phyloP scores from a whole-genome alignment of 2,797 vertebrate species.

The Diglossa cyanea region DNA sequence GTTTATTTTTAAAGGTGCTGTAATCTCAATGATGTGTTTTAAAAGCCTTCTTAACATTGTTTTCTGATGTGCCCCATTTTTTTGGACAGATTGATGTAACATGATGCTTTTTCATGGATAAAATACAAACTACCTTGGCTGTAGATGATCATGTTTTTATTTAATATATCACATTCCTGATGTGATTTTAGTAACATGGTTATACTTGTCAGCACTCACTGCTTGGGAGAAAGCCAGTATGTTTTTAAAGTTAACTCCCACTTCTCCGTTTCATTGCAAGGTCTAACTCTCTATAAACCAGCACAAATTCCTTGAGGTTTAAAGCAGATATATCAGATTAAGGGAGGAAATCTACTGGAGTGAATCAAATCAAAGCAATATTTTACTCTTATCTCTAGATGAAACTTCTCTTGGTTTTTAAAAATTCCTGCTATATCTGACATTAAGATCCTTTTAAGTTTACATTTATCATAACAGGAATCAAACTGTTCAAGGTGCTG shows the following conservation, averaged over 20 bases:
- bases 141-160: conserved; percentile 48
- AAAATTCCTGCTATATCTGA: conserved; percentile 3
- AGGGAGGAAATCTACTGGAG: not conserved
- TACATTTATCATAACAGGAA: not conserved
- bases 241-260: conserved; percentile 61
- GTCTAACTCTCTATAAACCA: not conserved
- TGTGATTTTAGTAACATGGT: conserved; percentile 71
- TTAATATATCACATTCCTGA: conserved; percentile 70
- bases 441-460: not conserved
- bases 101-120: conserved; percentile 53
- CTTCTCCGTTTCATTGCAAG: conserved; percentile 22
- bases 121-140: conserved; percentile 56
- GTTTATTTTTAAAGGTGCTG: conserved; percentile 81
- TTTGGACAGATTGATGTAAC: conserved; percentile 59
- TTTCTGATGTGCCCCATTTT: conserved; percentile 64
- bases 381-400: not conserved
- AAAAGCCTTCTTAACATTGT: conserved; percentile 77
- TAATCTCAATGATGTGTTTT: conserved; percentile 82
- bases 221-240: conserved; percentile 66
- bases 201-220: conserved; percentile 69
- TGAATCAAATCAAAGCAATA: not conserved
- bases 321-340: conserved; percentile 23
- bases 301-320: not conserved
- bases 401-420: conserved; percentile 21
- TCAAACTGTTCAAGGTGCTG: not conserved